Evolutionary conservation across 2,888 invertebrate genomes (phyloP), one percentile per base, ranked within the genome.

Genomic region (Corbicula japonica): DNA sequence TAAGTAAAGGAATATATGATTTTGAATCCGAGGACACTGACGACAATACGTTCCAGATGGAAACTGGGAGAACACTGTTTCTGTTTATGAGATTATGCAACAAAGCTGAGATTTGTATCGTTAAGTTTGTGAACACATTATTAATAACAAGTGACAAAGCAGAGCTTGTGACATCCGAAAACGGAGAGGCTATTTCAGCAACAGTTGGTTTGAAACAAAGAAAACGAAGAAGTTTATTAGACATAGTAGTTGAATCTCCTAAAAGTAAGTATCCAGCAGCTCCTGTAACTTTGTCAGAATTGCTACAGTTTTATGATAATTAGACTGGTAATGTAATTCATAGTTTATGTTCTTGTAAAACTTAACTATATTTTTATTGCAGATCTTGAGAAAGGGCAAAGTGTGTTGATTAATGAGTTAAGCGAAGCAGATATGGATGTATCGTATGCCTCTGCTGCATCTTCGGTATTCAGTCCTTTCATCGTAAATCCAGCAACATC

Each of bases 401-500:
- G 76, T 28, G 56, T 88, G 18, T 30, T 84, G 35, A 56, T 83
- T 10, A 80, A 78, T 32, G 23, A 58, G 18, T 70, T 89, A n/a
- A 73, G 68, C 18, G 56, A 63, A 1, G 58, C 52, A 0, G 80
- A 86, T n/a, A 54, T 86, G 50, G 69, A 62, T 6, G 70, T 74
- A 1, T 72, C 73, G 5, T 89, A 87, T 50, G 68, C 73, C 8
- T 89, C 89, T 8, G 86, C 77, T 35, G 86, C 89, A 8, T 85
- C 87, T 8, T 61, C 72, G 5, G 61, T 69, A 32, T 89, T 86
- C 56, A 76, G 77, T 8, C 83, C 89, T 1, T 87, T 85, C 69
- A 84, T 89, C 58, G 83, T 80, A 4, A 71, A 88, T 68, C 89
- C 89, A n/a, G 48, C 60, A 15, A 76, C 56, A 18, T 85, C 87